Conservation (phyloP, 2,888 invertebrate species). For the Panzeria rudis region DNA sequence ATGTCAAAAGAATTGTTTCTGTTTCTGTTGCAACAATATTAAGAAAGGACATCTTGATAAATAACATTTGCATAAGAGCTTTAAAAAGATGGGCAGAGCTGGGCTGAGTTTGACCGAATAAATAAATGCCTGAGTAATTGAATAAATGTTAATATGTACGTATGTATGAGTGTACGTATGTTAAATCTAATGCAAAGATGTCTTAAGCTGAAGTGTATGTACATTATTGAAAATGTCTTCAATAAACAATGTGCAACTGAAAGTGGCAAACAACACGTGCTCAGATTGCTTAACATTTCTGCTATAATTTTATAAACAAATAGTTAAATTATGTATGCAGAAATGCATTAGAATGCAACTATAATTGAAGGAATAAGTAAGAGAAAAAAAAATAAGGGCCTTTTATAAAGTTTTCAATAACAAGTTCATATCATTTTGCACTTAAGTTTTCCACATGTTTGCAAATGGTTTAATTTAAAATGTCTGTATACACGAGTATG, state of each 20-base stretch:
- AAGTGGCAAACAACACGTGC: slow-evolving; percentile 72
- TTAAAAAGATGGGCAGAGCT: slow-evolving; percentile 5
- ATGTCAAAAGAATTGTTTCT: slow-evolving; percentile 31
- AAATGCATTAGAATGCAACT: neutral
- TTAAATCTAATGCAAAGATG: slow-evolving; percentile 24
- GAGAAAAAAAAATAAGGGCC: neutral
- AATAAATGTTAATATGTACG: neutral
- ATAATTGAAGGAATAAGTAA: neutral
- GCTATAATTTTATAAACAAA: neutral
- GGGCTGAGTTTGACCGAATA: neutral
- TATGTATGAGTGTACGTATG: neutral
- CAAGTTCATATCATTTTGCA: slow-evolving; percentile 27
- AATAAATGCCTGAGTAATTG: neutral
- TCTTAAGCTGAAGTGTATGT: slow-evolving; percentile 56
- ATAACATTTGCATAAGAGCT: slow-evolving; percentile 57
- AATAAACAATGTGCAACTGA: slow-evolving; percentile 57
- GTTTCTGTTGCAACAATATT: slow-evolving; percentile 39
- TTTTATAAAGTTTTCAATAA: slow-evolving; percentile 45
- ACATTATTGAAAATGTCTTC: slow-evolving; percentile 54
- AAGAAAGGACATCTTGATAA: slow-evolving; percentile 54
- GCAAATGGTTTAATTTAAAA: slow-evolving; percentile 10
- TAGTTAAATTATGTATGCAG: neutral
- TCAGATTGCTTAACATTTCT: slow-evolving; percentile 36
- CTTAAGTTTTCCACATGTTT: neutral
- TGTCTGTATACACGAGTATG: neutral